These are phyloP conservation scores for Pelecanoides urinatrix DNA, from an alignment of 2,113 vertebrate species.

Conservation along the genomic window DNA sequence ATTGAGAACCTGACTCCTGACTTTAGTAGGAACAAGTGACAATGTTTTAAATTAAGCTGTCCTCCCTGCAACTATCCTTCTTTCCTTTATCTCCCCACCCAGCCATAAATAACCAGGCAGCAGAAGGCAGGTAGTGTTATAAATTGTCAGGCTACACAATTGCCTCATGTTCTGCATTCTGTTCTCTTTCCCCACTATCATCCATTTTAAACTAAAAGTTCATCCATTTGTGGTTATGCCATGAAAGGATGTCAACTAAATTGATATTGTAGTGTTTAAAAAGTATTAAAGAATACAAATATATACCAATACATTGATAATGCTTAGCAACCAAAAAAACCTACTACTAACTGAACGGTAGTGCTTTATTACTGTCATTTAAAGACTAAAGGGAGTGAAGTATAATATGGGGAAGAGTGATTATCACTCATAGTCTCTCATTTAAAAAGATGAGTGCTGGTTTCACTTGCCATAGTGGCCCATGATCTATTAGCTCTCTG, in stretches of 20 bases:
- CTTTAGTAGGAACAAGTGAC: constrained; percentile 18
- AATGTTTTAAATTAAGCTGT: constrained; percentile 64
- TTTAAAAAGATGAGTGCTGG: not conserved
- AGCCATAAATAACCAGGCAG: constrained; percentile 57
- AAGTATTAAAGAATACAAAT: constrained; percentile 45
- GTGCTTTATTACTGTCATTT: constrained; percentile 13
- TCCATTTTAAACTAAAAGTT: constrained; percentile 63
- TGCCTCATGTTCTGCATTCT: constrained; percentile 60
- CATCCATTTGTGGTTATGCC: constrained; percentile 6
- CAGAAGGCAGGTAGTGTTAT: constrained; percentile 57
- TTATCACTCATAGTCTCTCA: not conserved
- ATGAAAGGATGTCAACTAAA: not conserved
- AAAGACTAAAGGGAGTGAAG: not conserved
- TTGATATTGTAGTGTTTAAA: not conserved
- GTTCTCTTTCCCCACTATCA: constrained; percentile 24
- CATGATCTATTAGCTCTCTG: not conserved
- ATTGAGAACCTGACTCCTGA: constrained; percentile 52
- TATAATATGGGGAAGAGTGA: not conserved
- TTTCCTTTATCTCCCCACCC: constrained; percentile 55
- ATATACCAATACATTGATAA: constrained; percentile 7
- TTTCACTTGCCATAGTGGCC: not conserved
- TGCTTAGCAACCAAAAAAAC: not conserved
- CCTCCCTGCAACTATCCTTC: constrained; percentile 40
- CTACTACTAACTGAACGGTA: not conserved
- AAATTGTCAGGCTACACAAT: constrained; percentile 60